Percentiles rank a stretch among this genome's conserved stretches.
Conservation (phyloP, 2,113 vertebrate species). For the Globicephala melas region DNA sequence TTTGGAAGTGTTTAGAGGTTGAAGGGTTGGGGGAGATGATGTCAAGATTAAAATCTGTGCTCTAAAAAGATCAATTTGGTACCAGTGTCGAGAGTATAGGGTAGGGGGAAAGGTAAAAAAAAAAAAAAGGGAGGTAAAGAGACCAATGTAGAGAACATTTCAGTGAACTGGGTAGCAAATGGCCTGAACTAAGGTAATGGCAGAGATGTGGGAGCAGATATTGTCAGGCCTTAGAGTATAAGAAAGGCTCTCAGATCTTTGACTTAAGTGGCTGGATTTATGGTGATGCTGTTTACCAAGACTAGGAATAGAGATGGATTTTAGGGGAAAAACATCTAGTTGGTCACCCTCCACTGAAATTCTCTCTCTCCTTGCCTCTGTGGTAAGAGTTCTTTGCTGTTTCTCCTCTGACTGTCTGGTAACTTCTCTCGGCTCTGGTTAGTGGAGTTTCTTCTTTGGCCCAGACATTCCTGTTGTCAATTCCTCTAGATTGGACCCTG, state of each 20-base stretch:
- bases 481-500: background rate
- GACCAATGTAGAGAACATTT: background rate
- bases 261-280: background rate
- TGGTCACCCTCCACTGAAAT: background rate
- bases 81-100: background rate
- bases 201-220: background rate
- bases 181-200: background rate
- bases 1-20: background rate
- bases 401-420: background rate
- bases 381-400: background rate
- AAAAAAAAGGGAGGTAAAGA: background rate
- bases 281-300: background rate
- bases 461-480: background rate
- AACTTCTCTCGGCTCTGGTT: background rate
- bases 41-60: background rate
- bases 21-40: background rate
- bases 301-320: background rate
- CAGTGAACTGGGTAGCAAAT: background rate
- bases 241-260: background rate
- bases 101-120: background rate
- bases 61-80: background rate
- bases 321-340: background rate
- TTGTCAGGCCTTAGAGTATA: background rate
- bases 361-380: background rate
- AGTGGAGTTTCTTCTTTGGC: background rate